Base-by-base conservation (phyloP, 2,888 invertebrate species). In the Tachina lurida region DNA sequence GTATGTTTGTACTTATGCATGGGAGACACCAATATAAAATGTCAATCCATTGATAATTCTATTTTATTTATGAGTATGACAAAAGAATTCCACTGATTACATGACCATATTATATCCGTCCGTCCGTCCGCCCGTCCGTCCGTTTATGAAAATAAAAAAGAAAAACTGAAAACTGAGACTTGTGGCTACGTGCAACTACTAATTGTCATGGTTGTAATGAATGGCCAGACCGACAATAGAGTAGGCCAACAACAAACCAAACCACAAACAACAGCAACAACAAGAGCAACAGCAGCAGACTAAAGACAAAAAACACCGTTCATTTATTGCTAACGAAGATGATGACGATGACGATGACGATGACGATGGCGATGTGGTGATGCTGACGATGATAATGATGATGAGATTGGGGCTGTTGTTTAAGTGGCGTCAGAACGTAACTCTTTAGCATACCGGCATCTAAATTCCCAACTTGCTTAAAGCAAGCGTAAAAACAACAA, bases 361-460 rank as follows among this genome's bases (percentile, higher is more conserved):
- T 56, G 62, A 22, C 49, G 47, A 67, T 75, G 43, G 47, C n/a
- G 45, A 39, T 73, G 73, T 75, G 43, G 39, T 17, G 45, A 39
- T 73, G 73, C 31, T 47, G 47, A n/a, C 19, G 71, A 49, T n/a
- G 39, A 19, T 8, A n/a, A n/a, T 49, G 70, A 39, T n/a, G 58
- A 43, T 60, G 43, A 31, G 74, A 56, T 41, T 80, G 71, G 17
- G 70, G 60, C 60, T 58, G 74, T 68, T 70, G 65, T 85, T 85
- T 39, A 74, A 86, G 86, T 86, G 83, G 86, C 86, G 86, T 86
- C 86, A 86, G 79, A 86, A 80, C 83, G 83, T 73, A 83, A 86
- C 83, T 83, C 83, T 86, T 86, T 83, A 83, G 79, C 86, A 86
- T 86, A 86, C 76, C 83, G 83, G 54, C 81, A 65, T 47, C 43